Evolutionary conservation across 2,797 vertebrate genomes (phyloP).

Genomic region (Diceros bicornis): DNA sequence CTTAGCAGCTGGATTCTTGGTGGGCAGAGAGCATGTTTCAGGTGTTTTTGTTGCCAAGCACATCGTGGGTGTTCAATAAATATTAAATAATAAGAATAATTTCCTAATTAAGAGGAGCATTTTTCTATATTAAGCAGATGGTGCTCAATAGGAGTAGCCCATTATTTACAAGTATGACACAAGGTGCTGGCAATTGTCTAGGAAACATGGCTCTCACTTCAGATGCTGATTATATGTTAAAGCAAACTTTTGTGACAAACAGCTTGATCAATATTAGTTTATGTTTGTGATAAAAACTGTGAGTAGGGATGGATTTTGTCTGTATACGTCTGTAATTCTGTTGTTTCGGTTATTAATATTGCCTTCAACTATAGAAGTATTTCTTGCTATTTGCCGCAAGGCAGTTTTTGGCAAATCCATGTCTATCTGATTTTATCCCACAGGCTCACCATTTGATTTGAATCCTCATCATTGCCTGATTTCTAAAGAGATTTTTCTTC

Average conservation of each 20-base stretch:
- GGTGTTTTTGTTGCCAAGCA: slow-evolving; percentile 75
- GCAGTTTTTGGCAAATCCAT: slow-evolving; percentile 66
- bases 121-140: slow-evolving; percentile 88
- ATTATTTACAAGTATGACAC: slow-evolving; percentile 85
- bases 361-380: slow-evolving; percentile 65
- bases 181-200: slow-evolving; percentile 75
- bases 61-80: slow-evolving; percentile 78
- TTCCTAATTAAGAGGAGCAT: slow-evolving; percentile 88
- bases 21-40: slow-evolving; percentile 54
- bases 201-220: slow-evolving; percentile 70
- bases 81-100: slow-evolving; percentile 86
- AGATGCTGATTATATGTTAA: slow-evolving; percentile 75
- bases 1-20: slow-evolving; percentile 72
- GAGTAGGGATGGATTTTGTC: slow-evolving; percentile 66
- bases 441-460: background rate
- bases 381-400: slow-evolving; percentile 78
- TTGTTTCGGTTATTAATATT: slow-evolving; percentile 81
- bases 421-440: slow-evolving; percentile 8
- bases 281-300: slow-evolving; percentile 83
- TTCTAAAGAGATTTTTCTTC: slow-evolving; percentile 75
- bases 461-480: slow-evolving; percentile 41
- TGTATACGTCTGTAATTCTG: slow-evolving; percentile 61
- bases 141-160: slow-evolving; percentile 84
- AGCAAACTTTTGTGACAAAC: slow-evolving; percentile 85
- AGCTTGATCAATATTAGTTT: slow-evolving; percentile 83